Evolutionary conservation across 2,113 vertebrate species (phyloP).

Genomic region (Mystacornis crossleyi): DNA sequence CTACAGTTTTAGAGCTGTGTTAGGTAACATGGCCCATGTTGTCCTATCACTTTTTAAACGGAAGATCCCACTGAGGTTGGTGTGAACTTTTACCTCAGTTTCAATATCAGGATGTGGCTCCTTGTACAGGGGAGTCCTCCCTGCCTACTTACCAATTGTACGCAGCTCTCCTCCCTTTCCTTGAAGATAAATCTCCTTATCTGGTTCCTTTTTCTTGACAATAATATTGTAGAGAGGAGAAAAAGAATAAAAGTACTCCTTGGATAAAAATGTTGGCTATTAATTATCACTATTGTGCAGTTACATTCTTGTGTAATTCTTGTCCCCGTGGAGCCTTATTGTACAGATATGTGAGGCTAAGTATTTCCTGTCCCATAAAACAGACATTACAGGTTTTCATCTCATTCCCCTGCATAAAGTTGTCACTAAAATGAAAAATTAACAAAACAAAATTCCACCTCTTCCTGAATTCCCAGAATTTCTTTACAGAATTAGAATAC

Average conservation of each 20-base stretch:
- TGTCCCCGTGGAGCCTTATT: constrained; percentile 22
- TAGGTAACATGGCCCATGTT: background rate
- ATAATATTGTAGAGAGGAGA: constrained; percentile 40
- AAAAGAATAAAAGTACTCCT: constrained; percentile 37
- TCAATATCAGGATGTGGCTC: constrained; percentile 64
- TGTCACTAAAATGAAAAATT: constrained; percentile 11
- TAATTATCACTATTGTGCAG: constrained; percentile 54
- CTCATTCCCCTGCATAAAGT: background rate
- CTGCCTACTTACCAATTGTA: constrained; percentile 56
- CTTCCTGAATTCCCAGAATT: constrained; percentile 31
- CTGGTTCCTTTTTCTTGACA: constrained; percentile 57
- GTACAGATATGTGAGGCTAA: background rate
- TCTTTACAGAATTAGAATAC: background rate
- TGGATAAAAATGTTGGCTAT: constrained; percentile 36
- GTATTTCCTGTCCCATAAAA: constrained; percentile 25
- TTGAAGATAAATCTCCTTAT: constrained; percentile 64
- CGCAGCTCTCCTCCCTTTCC: constrained; percentile 65
- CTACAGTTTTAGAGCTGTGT: background rate
- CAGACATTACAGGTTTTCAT: background rate
- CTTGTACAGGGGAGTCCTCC: constrained; percentile 55
- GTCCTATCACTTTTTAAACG: background rate
- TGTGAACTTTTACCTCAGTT: constrained; percentile 56
- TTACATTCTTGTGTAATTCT: constrained; percentile 8
- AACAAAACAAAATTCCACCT: constrained; percentile 11
- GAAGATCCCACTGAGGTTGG: constrained; percentile 6